These are phyloP conservation scores for Clunio marinus DNA, from an alignment of 2,888 invertebrate species.

Conservation along the genomic window DNA sequence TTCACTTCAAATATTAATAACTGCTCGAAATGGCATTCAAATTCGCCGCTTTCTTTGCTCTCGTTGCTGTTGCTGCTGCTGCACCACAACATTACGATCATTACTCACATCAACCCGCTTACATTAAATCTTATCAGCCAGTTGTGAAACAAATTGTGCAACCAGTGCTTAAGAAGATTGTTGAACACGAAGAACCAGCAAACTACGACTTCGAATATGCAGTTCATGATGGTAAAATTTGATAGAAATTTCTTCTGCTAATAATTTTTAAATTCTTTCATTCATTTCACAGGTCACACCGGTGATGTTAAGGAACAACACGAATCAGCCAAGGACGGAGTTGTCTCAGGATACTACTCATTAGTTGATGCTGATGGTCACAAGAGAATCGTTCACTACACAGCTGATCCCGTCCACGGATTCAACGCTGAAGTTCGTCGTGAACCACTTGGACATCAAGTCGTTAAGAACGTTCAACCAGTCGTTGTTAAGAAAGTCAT, in stretches of 20 bases:
- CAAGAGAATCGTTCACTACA: constrained; percentile 30
- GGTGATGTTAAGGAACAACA: constrained; percentile 26
- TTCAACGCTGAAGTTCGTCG: constrained; percentile 32
- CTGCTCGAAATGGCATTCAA: constrained; percentile 24
- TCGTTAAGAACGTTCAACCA: not conserved
- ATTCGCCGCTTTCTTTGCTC: not conserved
- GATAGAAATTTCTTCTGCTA: no score
- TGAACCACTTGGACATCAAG: constrained; percentile 22
- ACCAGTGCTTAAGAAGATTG: no score
- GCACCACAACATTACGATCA: not conserved
- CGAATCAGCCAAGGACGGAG: constrained; percentile 16
- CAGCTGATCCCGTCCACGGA: constrained; percentile 31
- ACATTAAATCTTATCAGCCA: not conserved
- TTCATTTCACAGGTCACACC: no score
- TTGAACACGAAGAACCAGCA: constrained; percentile 27
- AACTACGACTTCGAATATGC: constrained; percentile 37
- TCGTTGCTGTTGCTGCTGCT: not conserved
- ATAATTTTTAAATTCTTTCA: no score
- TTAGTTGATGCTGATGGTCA: constrained; percentile 33
- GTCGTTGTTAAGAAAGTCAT: constrained; percentile 14
- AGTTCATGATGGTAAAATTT: constrained; percentile 32
- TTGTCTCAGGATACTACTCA: constrained; percentile 27
- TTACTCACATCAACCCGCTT: not conserved
- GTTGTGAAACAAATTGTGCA: constrained; percentile 2
- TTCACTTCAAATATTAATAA: not conserved